These are phyloP conservation scores for Acipenser ruthenus DNA, from an alignment of 2,797 vertebrate genomes.

Conservation along the genomic window DNA sequence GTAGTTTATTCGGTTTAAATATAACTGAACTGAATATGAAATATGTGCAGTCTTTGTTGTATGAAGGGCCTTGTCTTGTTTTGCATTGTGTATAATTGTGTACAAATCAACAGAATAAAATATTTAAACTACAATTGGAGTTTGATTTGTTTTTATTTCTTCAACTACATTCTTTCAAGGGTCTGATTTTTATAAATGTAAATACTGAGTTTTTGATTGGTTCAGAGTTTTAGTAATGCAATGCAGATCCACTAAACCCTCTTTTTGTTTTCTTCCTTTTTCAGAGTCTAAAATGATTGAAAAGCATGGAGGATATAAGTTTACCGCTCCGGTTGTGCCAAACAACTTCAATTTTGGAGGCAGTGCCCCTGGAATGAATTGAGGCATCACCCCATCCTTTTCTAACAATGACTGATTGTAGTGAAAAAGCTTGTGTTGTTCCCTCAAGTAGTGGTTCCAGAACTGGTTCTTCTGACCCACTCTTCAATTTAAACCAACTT, in stretches of 20 bases:
- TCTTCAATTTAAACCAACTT: conserved; percentile 69
- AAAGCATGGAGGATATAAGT: conserved; percentile 98
- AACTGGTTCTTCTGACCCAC: conserved; percentile 96
- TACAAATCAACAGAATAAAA: background rate
- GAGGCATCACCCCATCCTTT: conserved; percentile 73
- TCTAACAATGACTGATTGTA: conserved; percentile 97
- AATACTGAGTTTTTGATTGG: no score
- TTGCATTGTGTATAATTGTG: background rate
- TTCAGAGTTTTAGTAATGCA: no score
- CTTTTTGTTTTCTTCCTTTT: conserved; percentile 33
- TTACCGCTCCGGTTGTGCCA: conserved; percentile 97
- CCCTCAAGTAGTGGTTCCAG: conserved; percentile 98
- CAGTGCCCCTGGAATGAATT: conserved; percentile 98
- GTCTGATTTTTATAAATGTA: no score
- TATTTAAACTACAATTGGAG: background rate
- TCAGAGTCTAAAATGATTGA: conserved; percentile 99
- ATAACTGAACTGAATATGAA: no score
- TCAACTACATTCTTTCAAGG: background rate
- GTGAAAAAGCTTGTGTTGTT: conserved; percentile 98
- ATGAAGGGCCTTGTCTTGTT: background rate
- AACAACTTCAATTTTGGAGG: conserved; percentile 98
- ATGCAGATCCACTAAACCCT: background rate
- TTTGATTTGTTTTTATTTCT: background rate
- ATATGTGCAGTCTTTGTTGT: no score
- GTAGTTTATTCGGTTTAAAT: background rate